Evolutionary conservation across 2,113 vertebrate species (phyloP), one percentile per base, ranked within the genome.

Genomic region (Motacilla alba): DNA sequence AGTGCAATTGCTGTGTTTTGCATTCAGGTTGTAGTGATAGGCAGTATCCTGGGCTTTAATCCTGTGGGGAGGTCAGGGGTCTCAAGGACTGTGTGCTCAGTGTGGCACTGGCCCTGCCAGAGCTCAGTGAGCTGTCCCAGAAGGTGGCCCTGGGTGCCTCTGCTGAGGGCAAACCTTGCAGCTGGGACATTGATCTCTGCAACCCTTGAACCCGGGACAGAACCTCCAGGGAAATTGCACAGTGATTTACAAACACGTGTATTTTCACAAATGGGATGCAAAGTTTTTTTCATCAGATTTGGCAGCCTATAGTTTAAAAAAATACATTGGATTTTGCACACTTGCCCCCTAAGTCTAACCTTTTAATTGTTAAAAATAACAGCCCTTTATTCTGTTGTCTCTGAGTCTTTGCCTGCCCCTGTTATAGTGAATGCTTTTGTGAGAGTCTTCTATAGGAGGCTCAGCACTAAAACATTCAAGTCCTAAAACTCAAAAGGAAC

Each of bases 221-320:
- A 35, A 19, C 43, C 37, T 62, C 4, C 4, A 7, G 19, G 44
- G 20, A 17, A 16, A 31, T 6, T 21, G 20, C 20, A 44, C 10
- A 63, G 17, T 2, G 13, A 3, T 37, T 78, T 53, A 31, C 13
- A 60, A 55, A 21, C 15, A 19, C 8, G 0, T 2, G 1, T 7
- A 3, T 50, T 64, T 55, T 41, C 27, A 73, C 26, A 12, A 76
- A 24, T 10, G 30, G 23, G 2, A n/a, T 77, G 20, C 18, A 37
- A 6, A 6, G 28, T 20, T 5, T n/a, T 27, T 23, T 24, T 4
- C 12, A 52, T 49, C 24, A 8, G 33, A 35, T 60, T 46, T 26
- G 27, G 3, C 18, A 47, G 10, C 9, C 33, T n/a, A 4, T 17
- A 37, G 13, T 59, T 93, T 16, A 39, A 53, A 55, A 79, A 59